phyloP scores from a whole-genome alignment of 2,888 invertebrate species.

The Lasioglossum leucozonium region DNA sequence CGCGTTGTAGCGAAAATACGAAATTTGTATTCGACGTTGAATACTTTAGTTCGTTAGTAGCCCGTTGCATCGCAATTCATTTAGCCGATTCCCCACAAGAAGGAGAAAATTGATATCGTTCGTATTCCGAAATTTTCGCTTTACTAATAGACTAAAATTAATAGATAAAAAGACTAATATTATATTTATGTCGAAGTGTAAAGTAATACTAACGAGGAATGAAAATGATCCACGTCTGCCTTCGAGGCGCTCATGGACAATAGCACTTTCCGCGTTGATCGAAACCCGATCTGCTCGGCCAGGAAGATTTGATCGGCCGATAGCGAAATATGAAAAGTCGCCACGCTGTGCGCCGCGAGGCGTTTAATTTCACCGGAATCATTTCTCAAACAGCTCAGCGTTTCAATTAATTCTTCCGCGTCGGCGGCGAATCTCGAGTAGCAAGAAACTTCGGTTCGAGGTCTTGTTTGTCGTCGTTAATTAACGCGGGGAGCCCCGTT shows the following conservation, averaged over 20 bases:
- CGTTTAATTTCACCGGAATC: conserved; percentile 36
- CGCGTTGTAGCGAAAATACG: too few species aligned
- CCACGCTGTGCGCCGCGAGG: background rate
- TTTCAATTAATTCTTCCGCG: conserved; percentile 34
- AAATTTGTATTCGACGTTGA: too few species aligned
- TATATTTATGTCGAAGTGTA: background rate
- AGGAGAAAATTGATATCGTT: too few species aligned
- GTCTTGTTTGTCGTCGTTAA: conserved; percentile 47
- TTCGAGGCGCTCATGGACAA: background rate
- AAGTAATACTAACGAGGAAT: background rate
- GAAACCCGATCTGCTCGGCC: background rate
- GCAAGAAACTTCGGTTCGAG: background rate
- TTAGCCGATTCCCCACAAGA: too few species aligned
- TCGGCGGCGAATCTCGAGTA: conserved; percentile 13
- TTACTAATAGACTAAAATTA: too few species aligned
- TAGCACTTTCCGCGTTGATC: background rate
- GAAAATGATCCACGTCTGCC: background rate
- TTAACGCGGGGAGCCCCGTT: conserved; percentile 38
- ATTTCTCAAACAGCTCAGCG: conserved; percentile 12
- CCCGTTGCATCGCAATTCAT: too few species aligned
- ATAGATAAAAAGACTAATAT: too few species aligned
- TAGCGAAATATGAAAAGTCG: background rate
- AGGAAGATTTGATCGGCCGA: background rate
- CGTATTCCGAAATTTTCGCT: too few species aligned
- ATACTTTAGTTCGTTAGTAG: too few species aligned